Percentiles rank a stretch among this genome's conserved stretches.
Evolutionary conservation across 37 sponge, comb jelly and placozoan genomes (phyloP).

Genomic region (Haliclona indistincta): DNA sequence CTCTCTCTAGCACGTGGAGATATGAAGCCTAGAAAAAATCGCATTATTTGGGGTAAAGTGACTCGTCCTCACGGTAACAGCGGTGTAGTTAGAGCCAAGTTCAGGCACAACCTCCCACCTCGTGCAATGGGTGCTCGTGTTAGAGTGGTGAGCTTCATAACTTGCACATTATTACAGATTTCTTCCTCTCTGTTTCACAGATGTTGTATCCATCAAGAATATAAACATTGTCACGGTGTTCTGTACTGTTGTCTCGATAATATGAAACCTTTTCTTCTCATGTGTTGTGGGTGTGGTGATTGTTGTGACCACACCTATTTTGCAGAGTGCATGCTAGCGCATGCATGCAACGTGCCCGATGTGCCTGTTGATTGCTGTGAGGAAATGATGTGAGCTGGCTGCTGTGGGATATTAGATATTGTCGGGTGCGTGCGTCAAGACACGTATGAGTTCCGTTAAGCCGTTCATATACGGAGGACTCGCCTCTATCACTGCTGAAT

Average conservation of each 20-base stretch:
- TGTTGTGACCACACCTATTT: neutral
- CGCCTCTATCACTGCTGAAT: slow-evolving; percentile 88
- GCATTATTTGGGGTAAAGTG: slow-evolving; percentile 95
- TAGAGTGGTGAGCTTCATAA: slow-evolving; percentile 85
- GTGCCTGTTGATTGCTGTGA: neutral
- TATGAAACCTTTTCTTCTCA: no score
- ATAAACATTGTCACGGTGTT: slow-evolving; percentile 23
- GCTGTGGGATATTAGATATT: no score
- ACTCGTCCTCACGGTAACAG: slow-evolving; percentile 95
- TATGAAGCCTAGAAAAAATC: slow-evolving; percentile 83
- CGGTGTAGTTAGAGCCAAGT: slow-evolving; percentile 95
- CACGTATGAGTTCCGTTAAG: slow-evolving; percentile 59
- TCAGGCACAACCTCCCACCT: slow-evolving; percentile 87
- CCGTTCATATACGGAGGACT: slow-evolving; percentile 87
- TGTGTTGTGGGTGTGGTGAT: neutral
- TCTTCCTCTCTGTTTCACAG: slow-evolving; percentile 23
- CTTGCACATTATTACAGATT: neutral
- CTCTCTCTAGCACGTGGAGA: slow-evolving; percentile 29
- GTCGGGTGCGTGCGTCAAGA: no score
- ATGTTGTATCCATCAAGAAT: slow-evolving; percentile 99
- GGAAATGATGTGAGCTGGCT: no score
- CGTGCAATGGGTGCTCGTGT: slow-evolving; percentile 96
- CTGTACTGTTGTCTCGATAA: neutral
- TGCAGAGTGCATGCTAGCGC: neutral
- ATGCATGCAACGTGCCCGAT: neutral